These are phyloP conservation scores for Nipponia nippon DNA, from an alignment of 2,113 vertebrate genomes.

Conservation along the genomic window DNA sequence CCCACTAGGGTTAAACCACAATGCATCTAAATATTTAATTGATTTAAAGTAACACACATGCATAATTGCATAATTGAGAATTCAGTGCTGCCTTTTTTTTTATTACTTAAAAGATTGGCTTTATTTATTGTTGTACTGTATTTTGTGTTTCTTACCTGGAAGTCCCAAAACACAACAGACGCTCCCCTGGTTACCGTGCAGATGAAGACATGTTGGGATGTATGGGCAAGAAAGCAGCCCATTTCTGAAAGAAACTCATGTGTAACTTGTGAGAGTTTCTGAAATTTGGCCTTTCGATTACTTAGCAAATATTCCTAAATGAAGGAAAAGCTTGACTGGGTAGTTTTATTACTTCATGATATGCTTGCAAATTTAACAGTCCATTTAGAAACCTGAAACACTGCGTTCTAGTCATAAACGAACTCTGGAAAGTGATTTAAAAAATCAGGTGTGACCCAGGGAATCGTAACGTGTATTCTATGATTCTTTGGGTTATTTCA, in stretches of 20 bases:
- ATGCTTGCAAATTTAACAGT: not conserved
- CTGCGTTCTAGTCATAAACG: not conserved
- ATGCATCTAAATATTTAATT: not conserved
- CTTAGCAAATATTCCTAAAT: not conserved
- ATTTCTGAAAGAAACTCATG: not conserved
- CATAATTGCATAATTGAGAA: not conserved
- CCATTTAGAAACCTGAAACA: not conserved
- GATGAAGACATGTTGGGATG: not conserved
- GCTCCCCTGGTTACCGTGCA: accelerated
- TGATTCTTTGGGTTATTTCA: not conserved
- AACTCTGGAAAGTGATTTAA: not conserved
- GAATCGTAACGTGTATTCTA: not conserved
- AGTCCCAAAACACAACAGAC: not conserved
- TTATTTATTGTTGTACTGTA: not conserved
- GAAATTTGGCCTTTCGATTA: not conserved
- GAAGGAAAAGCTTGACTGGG: not conserved
- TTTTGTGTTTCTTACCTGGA: not conserved
- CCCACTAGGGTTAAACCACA: not conserved
- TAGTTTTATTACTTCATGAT: not conserved
- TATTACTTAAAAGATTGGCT: not conserved
- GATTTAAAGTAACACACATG: not conserved
- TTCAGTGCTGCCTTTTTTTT: not conserved
- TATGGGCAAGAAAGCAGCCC: not conserved
- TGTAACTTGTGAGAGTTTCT: not conserved
- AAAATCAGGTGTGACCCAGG: not conserved